Evolutionary conservation across 2,113 vertebrate species (phyloP), one percentile per base, ranked within the genome.

Genomic region (Isurus oxyrinchus): DNA sequence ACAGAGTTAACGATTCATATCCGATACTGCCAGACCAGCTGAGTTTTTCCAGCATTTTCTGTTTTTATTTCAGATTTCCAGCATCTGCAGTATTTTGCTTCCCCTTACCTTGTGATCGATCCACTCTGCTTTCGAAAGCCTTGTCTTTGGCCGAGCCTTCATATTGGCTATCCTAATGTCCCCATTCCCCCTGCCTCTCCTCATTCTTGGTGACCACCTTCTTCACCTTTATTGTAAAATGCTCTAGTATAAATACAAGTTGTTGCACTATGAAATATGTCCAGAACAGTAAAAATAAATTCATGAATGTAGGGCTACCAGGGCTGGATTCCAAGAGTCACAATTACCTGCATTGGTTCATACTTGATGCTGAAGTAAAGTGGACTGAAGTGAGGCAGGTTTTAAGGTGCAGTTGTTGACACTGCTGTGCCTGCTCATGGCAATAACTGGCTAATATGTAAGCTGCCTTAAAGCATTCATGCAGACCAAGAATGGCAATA

Each of bases 391-490:
- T 59, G 11, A 55, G 0, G 5, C 55, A 35, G 88, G 23, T 25
- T 66, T 94, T 40, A 94, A 59, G 44, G 81, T 21, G 14, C 31
- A 31, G 88, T 91, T 27, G 35, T 59, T 91, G 88, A 40, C 31
- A n/a, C 35, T 66, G 61, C 61, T 61, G 0, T 44, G 59, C 59
- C 27, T 59, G 25, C 31, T 91, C 55, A 13, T 91, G 88, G 55
- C 91, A 97, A 84, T 97, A 97, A 96, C 67, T 44, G 97, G 88
- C 79, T 96, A 97, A 97, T 96, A 86, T 90, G 97, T 97, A 97
- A 97, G 10, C 96, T 55, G 63, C 97, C 96, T 96, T 96, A 97
- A 97, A 96, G 40, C 96, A 97, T 97, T 97, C 97, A 97, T 97
- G 97, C 63, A 94, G 96, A 49, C 96, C 96, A 96, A 97, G 35